Evolutionary conservation across 1,140 invertebrate species (phyloP).

Genomic region (Elysia chlorotica): DNA sequence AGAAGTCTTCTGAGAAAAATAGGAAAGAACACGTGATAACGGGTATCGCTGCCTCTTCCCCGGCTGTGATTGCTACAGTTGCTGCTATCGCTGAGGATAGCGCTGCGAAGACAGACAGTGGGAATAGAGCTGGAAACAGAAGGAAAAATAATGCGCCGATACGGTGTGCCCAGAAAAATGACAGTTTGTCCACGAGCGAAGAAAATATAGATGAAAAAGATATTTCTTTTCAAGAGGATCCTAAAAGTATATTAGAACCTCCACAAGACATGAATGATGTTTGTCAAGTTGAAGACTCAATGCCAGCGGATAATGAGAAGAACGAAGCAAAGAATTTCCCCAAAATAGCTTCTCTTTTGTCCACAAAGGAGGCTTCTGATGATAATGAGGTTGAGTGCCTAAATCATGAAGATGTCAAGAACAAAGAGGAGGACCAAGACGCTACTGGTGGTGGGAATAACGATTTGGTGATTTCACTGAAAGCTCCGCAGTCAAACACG

Average conservation of each 20-base stretch:
- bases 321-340: constrained; percentile 41
- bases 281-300: too few species aligned
- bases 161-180: constrained; percentile 69
- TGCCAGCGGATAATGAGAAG: constrained; percentile 8
- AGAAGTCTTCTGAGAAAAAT: too few species aligned
- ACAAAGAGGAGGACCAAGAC: not conserved
- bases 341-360: constrained; percentile 43
- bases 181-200: constrained; percentile 40
- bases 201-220: constrained; percentile 52
- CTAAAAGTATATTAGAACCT: too few species aligned
- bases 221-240: too few species aligned
- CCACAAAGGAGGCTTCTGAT: not conserved
- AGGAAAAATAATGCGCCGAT: constrained; percentile 92
- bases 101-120: constrained; percentile 63
- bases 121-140: constrained; percentile 70
- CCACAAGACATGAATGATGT: too few species aligned
- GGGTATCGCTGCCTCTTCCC: too few species aligned
- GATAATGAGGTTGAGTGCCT: not conserved
- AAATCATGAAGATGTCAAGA: not conserved
- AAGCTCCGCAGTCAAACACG: too few species aligned
- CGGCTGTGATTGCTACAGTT: too few species aligned
- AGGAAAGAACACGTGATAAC: too few species aligned
- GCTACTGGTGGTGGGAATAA: not conserved
- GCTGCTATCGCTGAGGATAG: constrained; percentile 65
- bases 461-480: too few species aligned